Percentiles rank a stretch among this genome's conserved stretches.
Evolutionary conservation across 2,113 vertebrate species (phyloP).

Genomic region (Hucho hucho): DNA sequence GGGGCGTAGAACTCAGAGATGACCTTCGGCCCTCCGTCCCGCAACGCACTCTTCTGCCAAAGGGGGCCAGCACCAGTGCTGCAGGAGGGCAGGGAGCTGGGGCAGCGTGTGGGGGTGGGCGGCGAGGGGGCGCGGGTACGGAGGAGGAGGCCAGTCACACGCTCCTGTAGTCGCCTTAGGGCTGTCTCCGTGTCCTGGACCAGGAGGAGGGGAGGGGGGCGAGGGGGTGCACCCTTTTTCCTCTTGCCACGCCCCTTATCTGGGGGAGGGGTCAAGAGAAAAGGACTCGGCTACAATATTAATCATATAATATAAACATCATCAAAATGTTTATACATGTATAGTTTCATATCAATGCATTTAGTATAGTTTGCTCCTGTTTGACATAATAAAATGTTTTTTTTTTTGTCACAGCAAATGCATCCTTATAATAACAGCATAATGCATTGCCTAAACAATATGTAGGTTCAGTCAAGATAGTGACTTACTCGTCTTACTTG

Average conservation of each 20-base stretch:
- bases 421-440: too few species aligned
- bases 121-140: conserved; percentile 62
- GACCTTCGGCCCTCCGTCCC: conserved; percentile 31
- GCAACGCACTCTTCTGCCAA: conserved; percentile 84
- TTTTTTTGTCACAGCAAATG: too few species aligned
- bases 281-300: too few species aligned
- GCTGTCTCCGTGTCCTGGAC: conserved; percentile 76
- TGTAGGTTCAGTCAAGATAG: too few species aligned
- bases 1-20: conserved; percentile 71
- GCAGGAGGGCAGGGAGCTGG: conserved; percentile 72
- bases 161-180: conserved; percentile 74
- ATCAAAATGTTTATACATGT: too few species aligned
- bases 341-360: too few species aligned
- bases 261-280: conserved; percentile 38
- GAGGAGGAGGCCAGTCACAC: conserved; percentile 79
- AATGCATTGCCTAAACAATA: too few species aligned
- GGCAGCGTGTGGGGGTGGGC: conserved; percentile 73
- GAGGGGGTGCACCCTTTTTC: conserved; percentile 56
- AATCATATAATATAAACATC: too few species aligned
- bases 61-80: conserved; percentile 62
- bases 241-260: conserved; percentile 75
- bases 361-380: too few species aligned
- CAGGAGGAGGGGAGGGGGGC: conserved; percentile 76
- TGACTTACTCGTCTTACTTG: too few species aligned
- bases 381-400: too few species aligned